Evolutionary conservation across 2,888 invertebrate species (phyloP).

Genomic region (Melikaiella ostensackeni): DNA sequence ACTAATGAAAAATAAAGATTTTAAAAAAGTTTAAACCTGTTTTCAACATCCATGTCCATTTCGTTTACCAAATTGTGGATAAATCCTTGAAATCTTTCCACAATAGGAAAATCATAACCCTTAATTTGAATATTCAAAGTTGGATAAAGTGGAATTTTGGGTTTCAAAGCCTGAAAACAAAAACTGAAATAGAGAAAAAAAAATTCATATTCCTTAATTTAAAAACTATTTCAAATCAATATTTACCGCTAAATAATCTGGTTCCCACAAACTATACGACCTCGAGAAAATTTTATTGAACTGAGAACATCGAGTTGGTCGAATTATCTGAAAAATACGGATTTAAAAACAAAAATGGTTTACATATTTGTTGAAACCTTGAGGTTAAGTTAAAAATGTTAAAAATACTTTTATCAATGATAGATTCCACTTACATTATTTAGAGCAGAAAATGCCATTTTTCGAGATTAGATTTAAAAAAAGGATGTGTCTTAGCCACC

Average conservation of each 20-base stretch:
- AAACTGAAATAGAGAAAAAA: slow-evolving; percentile 15
- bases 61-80: slow-evolving; percentile 85
- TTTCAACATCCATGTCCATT: slow-evolving; percentile 87
- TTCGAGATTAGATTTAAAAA: background rate
- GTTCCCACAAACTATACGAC: slow-evolving; percentile 79
- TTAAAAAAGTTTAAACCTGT: slow-evolving; percentile 79
- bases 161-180: slow-evolving; percentile 80
- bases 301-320: slow-evolving; percentile 16
- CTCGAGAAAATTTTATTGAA: slow-evolving; percentile 50
- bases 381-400: background rate
- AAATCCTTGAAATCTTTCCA: slow-evolving; percentile 90
- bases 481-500: background rate
- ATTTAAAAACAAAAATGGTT: slow-evolving; percentile 26
- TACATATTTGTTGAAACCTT: background rate
- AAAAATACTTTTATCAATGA: background rate
- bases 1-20: too few species aligned
- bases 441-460: slow-evolving; percentile 1
- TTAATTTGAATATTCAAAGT: slow-evolving; percentile 87
- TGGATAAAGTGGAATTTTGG: slow-evolving; percentile 86
- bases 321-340: slow-evolving; percentile 42
- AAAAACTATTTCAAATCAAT: slow-evolving; percentile 12
- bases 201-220: background rate
- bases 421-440: background rate
- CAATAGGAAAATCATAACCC: slow-evolving; percentile 88
- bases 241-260: slow-evolving; percentile 86